Percentiles rank a stretch among this genome's conserved stretches.
phyloP scores from a whole-genome alignment of 2,888 invertebrate species.

The Cryptocheilus praepositus region DNA sequence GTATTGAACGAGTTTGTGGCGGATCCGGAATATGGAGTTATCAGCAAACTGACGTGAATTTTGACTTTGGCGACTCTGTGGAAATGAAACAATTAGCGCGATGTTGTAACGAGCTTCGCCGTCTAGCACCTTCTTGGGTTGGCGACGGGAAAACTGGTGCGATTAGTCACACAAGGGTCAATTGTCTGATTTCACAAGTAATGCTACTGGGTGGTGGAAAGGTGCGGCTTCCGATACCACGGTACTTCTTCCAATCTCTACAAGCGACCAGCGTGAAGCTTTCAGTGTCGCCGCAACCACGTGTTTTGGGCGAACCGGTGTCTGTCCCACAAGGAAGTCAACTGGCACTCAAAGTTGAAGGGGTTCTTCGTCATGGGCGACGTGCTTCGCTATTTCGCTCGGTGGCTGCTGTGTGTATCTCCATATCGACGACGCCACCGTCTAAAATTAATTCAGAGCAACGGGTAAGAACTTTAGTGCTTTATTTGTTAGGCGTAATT shows the following conservation, averaged over 20 bases:
- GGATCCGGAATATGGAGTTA: constrained; percentile 59
- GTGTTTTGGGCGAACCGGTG: constrained; percentile 88
- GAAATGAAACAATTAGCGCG: constrained; percentile 70
- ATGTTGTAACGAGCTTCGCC: constrained; percentile 66
- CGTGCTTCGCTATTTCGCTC: constrained; percentile 82
- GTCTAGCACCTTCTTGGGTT: constrained; percentile 70
- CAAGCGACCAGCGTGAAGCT: constrained; percentile 89
- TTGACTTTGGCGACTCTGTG: constrained; percentile 67
- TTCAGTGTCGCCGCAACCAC: constrained; percentile 88
- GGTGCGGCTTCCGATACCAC: constrained; percentile 79
- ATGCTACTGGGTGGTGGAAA: constrained; percentile 75
- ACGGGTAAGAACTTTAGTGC: constrained; percentile 54
- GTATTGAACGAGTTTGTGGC: constrained; percentile 83
- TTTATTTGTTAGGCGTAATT: no score
- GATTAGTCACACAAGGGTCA: constrained; percentile 75
- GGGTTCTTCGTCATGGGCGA: constrained; percentile 87
- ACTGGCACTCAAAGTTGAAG: constrained; percentile 94
- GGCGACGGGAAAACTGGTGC: constrained; percentile 72
- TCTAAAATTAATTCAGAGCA: constrained; percentile 77
- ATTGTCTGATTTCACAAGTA: constrained; percentile 78
- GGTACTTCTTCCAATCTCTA: constrained; percentile 90
- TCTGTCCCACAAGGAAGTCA: constrained; percentile 89
- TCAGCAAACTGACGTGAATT: constrained; percentile 61
- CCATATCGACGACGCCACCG: constrained; percentile 78
- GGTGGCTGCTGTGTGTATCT: constrained; percentile 84